Base-by-base conservation (phyloP, 2,888 invertebrate species). In the Drosophila barbarae region DNA sequence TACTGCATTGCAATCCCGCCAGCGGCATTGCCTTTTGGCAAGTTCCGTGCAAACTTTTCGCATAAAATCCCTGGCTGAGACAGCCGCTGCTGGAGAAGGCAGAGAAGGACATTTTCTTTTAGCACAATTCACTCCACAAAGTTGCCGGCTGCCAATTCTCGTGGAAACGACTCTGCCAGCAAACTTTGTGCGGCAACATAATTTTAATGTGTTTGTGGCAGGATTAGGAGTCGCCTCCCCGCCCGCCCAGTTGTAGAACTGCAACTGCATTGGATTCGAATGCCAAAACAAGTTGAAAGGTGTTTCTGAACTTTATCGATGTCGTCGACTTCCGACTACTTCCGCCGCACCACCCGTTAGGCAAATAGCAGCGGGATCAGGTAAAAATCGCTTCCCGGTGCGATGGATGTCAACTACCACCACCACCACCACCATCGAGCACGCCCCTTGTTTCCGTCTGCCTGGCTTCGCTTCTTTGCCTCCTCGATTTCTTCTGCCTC, bases 61-160 rank as follows among this genome's bases (percentile, higher is more conserved):
- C 78, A 87, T 87, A 84, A 87, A 85, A 82, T 47, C 44, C 35
- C 26, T 42, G 69, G 21, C 28, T 42, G 59, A 63, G 65, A 64
- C 63, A 63, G 51, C 32, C n/a, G 32, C 12, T 30, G 35, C 12
- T 23, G 60, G 49, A 42, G 49, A 47, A 41, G 50, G 41, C 44
- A 52, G 61, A 61, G 65, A 78, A 84, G 75, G 77, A 85, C 76
- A 81, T 71, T 84, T 84, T 84, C 82, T 84, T 83, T 77, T 68
- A 80, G 85, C 84, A 85, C 71, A 80, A 84, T 81, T 83, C 77
- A 70, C 69, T 74, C 68, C 69, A 84, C 71, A 85, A 75, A 81
- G 75, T 78, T 82, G 81, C 55, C n/a, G 15, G 18, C 69, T 71
- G 67, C 61, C 83, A 72, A 70, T 84, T 73, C 74, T 54, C 39